Conservation (phyloP, 2,113 vertebrate species). For the Lagopus leucura region DNA sequence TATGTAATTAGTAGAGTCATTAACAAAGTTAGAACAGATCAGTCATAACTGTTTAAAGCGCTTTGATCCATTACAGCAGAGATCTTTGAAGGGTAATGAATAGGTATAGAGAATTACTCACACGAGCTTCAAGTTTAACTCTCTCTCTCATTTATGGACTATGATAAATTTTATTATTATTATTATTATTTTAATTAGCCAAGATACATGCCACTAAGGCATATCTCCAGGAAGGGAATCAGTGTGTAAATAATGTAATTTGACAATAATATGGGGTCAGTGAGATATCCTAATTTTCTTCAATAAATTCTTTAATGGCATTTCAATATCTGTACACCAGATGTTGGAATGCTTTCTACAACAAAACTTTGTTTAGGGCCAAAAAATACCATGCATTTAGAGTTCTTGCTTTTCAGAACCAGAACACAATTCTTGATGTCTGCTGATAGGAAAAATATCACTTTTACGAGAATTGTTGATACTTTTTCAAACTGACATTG, state of each 20-base stretch:
- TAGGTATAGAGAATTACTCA: neutral
- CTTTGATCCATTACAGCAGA: conserved; percentile 4
- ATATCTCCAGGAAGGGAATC: neutral
- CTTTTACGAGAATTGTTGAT: neutral
- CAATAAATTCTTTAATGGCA: neutral
- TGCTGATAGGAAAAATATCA: neutral
- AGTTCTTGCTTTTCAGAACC: neutral
- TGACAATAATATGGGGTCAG: neutral
- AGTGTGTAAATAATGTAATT: neutral
- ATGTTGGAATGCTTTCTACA: neutral
- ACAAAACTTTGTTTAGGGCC: neutral
- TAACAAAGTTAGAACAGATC: conserved; percentile 42
- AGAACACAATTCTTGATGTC: neutral
- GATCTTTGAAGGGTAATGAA: conserved; percentile 42
- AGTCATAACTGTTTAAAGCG: neutral
- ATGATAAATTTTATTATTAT: neutral
- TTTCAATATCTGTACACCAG: neutral
- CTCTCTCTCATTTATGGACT: neutral
- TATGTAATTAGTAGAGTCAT: conserved; percentile 55
- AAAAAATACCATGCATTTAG: neutral
- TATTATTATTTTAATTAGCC: neutral
- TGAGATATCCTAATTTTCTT: neutral
- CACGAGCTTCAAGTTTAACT: neutral
- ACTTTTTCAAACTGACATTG: neutral
- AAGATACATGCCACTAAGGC: neutral